Conservation (phyloP, 2,113 vertebrate species). For the Pontoporia blainvillei region DNA sequence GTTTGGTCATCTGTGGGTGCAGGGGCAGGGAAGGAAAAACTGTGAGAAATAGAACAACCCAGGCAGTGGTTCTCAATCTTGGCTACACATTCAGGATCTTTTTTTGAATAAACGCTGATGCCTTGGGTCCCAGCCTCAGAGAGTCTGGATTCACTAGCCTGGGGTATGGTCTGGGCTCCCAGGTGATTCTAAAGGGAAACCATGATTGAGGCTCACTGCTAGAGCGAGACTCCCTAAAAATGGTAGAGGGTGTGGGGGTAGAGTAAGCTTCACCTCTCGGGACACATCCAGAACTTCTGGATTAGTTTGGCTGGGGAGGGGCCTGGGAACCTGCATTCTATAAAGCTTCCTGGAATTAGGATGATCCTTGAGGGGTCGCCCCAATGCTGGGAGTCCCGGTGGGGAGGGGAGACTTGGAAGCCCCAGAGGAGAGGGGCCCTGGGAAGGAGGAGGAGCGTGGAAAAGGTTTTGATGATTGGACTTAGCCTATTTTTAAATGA, state of each 20-base stretch:
- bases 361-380: too few species aligned
- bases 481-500: background rate
- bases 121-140: background rate
- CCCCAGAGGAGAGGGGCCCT: background rate
- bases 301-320: background rate
- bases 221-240: background rate
- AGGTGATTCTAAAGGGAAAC: background rate
- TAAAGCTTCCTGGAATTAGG: background rate
- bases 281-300: background rate
- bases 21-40: background rate
- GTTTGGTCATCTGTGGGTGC: background rate
- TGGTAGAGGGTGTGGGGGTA: rapidly evolving
- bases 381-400: rapidly evolving
- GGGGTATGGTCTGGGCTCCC: background rate
- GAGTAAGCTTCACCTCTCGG: background rate
- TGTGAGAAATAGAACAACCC: background rate
- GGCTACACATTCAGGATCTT: background rate
- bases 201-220: background rate
- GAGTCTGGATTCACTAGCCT: background rate
- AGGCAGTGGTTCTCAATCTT: background rate
- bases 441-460: background rate
- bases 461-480: background rate
- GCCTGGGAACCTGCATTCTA: background rate
- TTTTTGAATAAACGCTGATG: background rate
- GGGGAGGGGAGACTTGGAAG: background rate